These are phyloP conservation scores for Isaurus tuberculatus DNA, from an alignment of 92 coral and sea anemone genomes.

Conservation along the genomic window DNA sequence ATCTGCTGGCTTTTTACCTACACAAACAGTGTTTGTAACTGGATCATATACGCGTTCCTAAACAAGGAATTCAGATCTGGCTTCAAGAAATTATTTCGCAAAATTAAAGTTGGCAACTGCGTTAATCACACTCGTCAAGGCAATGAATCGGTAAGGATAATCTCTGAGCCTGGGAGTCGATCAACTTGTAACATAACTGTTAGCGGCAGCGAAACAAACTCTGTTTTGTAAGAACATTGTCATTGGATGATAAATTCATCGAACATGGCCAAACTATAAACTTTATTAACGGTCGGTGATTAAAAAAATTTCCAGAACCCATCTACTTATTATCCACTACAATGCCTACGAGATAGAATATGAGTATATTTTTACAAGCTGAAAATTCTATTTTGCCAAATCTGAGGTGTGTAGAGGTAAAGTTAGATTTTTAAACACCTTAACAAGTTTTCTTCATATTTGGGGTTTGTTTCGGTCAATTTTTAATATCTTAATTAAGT, in stretches of 20 bases:
- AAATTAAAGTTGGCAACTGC: not conserved
- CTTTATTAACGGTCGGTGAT: not conserved
- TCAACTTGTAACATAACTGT: not conserved
- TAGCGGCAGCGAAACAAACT: conserved; percentile 17
- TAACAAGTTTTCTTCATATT: too few relatives aligned
- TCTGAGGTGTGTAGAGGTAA: too few relatives aligned
- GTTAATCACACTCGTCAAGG: not conserved
- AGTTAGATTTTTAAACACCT: too few relatives aligned
- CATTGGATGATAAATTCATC: too few relatives aligned
- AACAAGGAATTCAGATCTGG: conserved; percentile 75
- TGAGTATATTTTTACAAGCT: too few relatives aligned
- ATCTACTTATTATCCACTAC: too few relatives aligned
- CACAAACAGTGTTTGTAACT: conserved; percentile 81
- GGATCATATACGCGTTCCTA: conserved; percentile 72
- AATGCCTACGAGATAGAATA: too few relatives aligned
- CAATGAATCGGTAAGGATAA: not conserved
- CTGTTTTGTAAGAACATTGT: not conserved
- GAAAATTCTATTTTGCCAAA: too few relatives aligned
- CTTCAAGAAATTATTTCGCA: conserved; percentile 47
- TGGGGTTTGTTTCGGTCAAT: too few relatives aligned
- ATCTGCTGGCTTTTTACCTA: conserved; percentile 91
- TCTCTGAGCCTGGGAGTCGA: not conserved
- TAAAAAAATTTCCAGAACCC: not conserved
- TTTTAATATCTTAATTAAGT: too few relatives aligned
- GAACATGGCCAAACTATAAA: not conserved